Evolutionary conservation across 2,113 vertebrate genomes (phyloP), one percentile per base, ranked within the genome.

Genomic region (Oxyruncus cristatus): DNA sequence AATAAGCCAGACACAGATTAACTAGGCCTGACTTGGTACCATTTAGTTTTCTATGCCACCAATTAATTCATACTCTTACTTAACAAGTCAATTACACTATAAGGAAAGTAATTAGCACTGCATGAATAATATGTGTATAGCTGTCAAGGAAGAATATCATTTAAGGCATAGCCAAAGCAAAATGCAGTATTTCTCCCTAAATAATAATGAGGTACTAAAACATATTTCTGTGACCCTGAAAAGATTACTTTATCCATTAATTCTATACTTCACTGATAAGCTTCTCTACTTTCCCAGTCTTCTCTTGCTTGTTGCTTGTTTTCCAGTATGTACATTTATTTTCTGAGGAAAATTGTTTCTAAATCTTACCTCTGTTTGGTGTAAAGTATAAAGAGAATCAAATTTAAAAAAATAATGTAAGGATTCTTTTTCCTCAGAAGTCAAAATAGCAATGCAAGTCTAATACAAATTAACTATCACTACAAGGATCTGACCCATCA

Each of bases 41-140:
- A 89, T 94, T 97, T 97, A 84, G 71, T 95, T 96, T 97, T 88
- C 92, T 95, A 46, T 84, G 85, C 67, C 92, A 95, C 82, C 92
- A 97, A 92, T 97, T 97, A 97, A 97, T 97, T 96, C 85, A 88
- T 89, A 97, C 96, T 91, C 94, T 82, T 84, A 85, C 96, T 91
- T 94, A 96, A 97, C 94, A 73, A 91, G 93, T 94, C 79, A 86
- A 88, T 93, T 92, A 91, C 50, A 79, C 63, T 94, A 66, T 91
- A 86, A 94, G 89, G 71, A 92, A 91, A 73, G 65, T 94, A 96
- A 97, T 97, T 98, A 97, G 93, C 74, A 53, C 42, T 89, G 68
- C 94, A 97, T 97, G 92, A 92, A 96, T 94, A 97, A 96, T 94
- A 62, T 33, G 61, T 22, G 6, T 47, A 47, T 76, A 84, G 91